A percentile compares a stretch with the other conserved stretches of the same genome.
These are phyloP conservation scores for Chelidonichthys spinosus DNA, from an alignment of 2,797 vertebrate species.

Conservation along the genomic window DNA sequence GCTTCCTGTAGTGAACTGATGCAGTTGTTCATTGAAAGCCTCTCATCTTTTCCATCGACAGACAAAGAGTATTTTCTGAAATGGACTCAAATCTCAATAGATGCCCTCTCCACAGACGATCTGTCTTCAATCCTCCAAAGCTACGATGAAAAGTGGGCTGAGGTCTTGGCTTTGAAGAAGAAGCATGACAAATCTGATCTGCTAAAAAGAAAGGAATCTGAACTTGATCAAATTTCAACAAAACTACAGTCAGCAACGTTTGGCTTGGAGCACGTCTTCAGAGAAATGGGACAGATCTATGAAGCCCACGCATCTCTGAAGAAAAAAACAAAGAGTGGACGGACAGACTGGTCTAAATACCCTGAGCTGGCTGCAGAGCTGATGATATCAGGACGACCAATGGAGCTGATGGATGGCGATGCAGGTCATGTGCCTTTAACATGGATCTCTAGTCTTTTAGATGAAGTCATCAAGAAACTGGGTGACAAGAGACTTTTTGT, in stretches of 20 bases:
- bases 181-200: conserved; percentile 38
- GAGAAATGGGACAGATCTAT: conserved; percentile 84
- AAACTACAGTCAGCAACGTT: conserved; percentile 70
- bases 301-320: conserved; percentile 68
- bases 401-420: conserved; percentile 87
- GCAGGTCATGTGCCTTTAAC: conserved; percentile 80
- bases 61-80: conserved; percentile 80
- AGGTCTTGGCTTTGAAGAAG: conserved; percentile 62
- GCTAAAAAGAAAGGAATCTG: neutral
- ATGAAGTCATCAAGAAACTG: conserved; percentile 76
- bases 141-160: conserved; percentile 66
- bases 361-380: conserved; percentile 79
- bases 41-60: conserved; percentile 37
- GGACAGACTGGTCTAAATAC: conserved; percentile 56
- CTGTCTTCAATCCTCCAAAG: conserved; percentile 52
- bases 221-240: conserved; percentile 66
- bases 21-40: conserved; percentile 57
- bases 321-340: neutral
- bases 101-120: conserved; percentile 45
- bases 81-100: conserved; percentile 77
- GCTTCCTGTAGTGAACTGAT: conserved; percentile 70
- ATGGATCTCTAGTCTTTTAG: conserved; percentile 81
- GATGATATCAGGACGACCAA: conserved; percentile 79
- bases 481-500: conserved; percentile 82
- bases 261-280: conserved; percentile 82